Evolutionary conservation across 37 sponge, comb jelly and placozoan genomes (phyloP).

Genomic region (Eunapius fragilis): DNA sequence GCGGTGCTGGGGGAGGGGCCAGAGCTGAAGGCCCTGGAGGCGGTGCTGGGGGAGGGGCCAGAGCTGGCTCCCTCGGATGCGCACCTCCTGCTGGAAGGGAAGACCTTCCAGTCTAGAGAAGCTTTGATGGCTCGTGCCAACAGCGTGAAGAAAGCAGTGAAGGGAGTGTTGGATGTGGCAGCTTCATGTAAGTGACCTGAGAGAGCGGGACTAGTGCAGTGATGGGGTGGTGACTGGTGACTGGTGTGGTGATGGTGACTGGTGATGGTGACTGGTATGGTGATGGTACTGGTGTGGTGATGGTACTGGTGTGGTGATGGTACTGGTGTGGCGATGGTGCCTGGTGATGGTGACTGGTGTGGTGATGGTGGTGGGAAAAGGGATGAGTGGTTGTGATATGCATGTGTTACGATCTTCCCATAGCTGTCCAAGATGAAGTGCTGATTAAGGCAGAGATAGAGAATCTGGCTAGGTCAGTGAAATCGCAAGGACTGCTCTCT

Average conservation of each 20-base stretch:
- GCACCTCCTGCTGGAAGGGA: not conserved
- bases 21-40: constrained; percentile 2
- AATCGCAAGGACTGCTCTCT: not conserved
- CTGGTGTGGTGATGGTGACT: not conserved
- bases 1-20: constrained; percentile 12
- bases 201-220: not conserved
- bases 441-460: not conserved
- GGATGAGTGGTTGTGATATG: no score
- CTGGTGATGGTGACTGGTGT: not conserved
- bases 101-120: constrained; percentile 50
- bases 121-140: constrained; percentile 83
- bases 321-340: not conserved
- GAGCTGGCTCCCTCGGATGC: not conserved
- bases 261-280: not conserved
- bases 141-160: constrained; percentile 86
- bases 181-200: constrained; percentile 27
- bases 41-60: constrained; percentile 14
- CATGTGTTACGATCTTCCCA: not conserved
- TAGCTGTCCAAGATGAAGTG: not conserved
- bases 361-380: no score
- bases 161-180: constrained; percentile 64
- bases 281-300: not conserved
- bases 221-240: not conserved
- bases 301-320: not conserved
- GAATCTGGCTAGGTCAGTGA: not conserved